Conservation (phyloP, 2,113 vertebrate genomes). For the Heteronetta atricapilla region DNA sequence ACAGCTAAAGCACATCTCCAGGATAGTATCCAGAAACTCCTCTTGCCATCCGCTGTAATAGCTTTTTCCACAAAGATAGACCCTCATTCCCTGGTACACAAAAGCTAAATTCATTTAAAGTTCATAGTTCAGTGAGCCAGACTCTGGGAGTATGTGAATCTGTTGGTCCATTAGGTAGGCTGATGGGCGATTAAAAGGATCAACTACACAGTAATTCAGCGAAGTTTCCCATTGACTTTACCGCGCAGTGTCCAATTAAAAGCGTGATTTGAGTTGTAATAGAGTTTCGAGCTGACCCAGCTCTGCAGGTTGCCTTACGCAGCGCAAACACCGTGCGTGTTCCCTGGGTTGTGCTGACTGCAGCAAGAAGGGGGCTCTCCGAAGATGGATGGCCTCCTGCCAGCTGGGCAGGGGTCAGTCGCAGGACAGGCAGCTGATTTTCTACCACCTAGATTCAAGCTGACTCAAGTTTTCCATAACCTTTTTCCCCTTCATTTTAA, state of each 20-base stretch:
- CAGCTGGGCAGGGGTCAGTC: neutral
- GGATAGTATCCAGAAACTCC: neutral
- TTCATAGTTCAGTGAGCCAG: slow-evolving; percentile 58
- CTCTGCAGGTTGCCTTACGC: neutral
- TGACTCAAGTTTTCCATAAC: slow-evolving; percentile 5
- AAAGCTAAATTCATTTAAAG: neutral
- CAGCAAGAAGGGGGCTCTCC: neutral
- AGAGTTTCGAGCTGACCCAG: slow-evolving; percentile 8
- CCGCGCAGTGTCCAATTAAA: slow-evolving; percentile 8
- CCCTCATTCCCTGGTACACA: neutral
- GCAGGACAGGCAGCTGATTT: neutral
- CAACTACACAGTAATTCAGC: neutral
- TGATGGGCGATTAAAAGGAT: neutral
- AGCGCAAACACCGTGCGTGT: fast-evolving
- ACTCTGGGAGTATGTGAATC: neutral
- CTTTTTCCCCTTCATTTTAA: neutral
- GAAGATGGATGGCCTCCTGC: neutral
- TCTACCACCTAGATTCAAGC: neutral
- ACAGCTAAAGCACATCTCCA: slow-evolving; percentile 42
- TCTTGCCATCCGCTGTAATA: neutral
- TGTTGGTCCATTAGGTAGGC: neutral
- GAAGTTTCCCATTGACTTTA: slow-evolving; percentile 21
- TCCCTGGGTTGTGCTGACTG: neutral
- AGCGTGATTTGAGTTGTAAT: neutral
- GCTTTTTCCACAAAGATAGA: neutral